A percentile compares a stretch with the other conserved stretches of the same genome.
Conservation (phyloP, 2,888 invertebrate genomes). For the Conomelus anceps region DNA sequence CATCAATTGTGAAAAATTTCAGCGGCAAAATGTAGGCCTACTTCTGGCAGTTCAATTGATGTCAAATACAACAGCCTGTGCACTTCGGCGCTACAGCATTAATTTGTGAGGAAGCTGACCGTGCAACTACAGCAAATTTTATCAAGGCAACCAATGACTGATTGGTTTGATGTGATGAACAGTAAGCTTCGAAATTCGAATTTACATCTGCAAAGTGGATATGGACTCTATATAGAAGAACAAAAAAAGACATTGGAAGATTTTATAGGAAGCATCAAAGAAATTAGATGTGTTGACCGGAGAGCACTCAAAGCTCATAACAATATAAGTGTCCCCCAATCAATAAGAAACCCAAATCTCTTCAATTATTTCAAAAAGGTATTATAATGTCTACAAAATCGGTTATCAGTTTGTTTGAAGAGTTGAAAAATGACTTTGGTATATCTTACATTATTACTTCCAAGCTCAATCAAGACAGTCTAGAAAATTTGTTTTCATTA, state of each 20-base stretch:
- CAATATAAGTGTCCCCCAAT: background rate
- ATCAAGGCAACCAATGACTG: too few relatives aligned
- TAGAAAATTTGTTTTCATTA: background rate
- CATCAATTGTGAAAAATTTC: too few relatives aligned
- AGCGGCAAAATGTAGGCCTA: too few relatives aligned
- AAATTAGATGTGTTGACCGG: too few relatives aligned
- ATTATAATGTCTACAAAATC: conserved; percentile 13
- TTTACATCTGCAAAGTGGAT: background rate
- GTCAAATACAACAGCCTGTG: too few relatives aligned
- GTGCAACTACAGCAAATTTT: too few relatives aligned
- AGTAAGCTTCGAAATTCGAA: background rate
- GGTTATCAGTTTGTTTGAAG: background rate
- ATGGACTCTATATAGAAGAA: background rate
- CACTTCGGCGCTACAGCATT: too few relatives aligned
- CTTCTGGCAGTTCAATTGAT: too few relatives aligned
- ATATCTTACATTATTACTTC: background rate
- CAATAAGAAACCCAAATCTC: background rate
- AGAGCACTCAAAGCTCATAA: too few relatives aligned
- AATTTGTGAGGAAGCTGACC: too few relatives aligned
- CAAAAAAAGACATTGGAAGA: too few relatives aligned
- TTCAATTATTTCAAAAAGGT: conserved; percentile 5
- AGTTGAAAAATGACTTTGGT: background rate
- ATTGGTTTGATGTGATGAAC: conserved; percentile 16
- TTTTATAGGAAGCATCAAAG: too few relatives aligned
- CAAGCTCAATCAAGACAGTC: conserved; percentile 10